Percentiles rank a stretch among this genome's conserved stretches.
Evolutionary conservation across 2,113 vertebrate species (phyloP).

Genomic region (Holacanthus passer): DNA sequence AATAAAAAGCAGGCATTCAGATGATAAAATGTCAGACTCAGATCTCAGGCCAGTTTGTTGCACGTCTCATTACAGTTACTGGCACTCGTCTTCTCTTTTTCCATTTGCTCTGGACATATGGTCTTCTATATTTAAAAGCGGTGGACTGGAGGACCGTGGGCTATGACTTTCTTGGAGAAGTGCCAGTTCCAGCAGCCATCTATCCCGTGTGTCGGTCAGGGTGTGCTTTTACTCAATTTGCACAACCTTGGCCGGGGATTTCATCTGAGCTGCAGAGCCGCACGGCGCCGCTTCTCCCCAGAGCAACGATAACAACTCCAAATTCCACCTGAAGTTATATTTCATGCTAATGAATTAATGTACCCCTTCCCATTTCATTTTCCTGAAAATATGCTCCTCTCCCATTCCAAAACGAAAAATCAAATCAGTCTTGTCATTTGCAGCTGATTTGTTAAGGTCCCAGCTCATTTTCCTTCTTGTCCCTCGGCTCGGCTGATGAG

Average conservation of each 20-base stretch:
- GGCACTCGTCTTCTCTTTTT: conserved; percentile 6
- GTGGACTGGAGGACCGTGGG: conserved; percentile 26
- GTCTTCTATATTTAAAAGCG: conserved; percentile 60
- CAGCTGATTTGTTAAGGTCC: conserved; percentile 70
- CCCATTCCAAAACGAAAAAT: conserved; percentile 59
- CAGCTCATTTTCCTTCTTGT: conserved; percentile 14
- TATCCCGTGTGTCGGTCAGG: conserved; percentile 46
- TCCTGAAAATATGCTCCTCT: conserved; percentile 60
- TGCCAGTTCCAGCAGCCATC: conserved; percentile 36
- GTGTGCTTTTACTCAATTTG: conserved; percentile 55
- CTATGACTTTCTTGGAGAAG: conserved; percentile 32
- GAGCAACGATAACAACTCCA: conserved; percentile 62
- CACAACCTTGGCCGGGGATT: conserved; percentile 50
- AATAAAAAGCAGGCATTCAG: conserved; percentile 21
- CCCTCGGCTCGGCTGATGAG: conserved; percentile 58
- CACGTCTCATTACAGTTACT: conserved; percentile 26
- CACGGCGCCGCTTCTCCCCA: conserved; percentile 28
- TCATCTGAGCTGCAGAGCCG: conserved; percentile 28
- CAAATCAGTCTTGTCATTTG: conserved; percentile 66
- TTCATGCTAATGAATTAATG: conserved; percentile 76
- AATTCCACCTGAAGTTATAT: conserved; percentile 65
- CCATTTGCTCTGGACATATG: conserved; percentile 54
- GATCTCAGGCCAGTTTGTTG: conserved; percentile 28
- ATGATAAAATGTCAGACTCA: conserved; percentile 32
- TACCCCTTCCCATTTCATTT: conserved; percentile 55